Conservation (phyloP, 2,888 invertebrate genomes). For the Caradrina kadenii region DNA sequence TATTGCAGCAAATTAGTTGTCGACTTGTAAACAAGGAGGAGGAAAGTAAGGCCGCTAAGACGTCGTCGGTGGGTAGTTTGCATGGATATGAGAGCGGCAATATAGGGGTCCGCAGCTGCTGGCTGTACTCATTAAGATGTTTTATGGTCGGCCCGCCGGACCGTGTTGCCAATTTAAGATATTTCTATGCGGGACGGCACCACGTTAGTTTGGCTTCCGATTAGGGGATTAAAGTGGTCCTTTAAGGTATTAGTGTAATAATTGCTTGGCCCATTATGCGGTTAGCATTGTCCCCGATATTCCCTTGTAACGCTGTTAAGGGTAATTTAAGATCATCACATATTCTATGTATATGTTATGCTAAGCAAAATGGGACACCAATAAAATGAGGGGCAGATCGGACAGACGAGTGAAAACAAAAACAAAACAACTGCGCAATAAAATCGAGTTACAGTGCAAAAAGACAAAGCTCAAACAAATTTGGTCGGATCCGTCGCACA, state of each 20-base stretch:
- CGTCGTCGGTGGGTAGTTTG: slow-evolving; percentile 89
- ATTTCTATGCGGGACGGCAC: slow-evolving; percentile 90
- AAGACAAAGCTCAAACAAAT: slow-evolving; percentile 83
- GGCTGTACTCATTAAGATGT: slow-evolving; percentile 91
- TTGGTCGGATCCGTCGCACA: slow-evolving; percentile 79
- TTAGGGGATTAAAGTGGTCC: slow-evolving; percentile 90
- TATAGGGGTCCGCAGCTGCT: slow-evolving; percentile 90
- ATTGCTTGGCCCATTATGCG: slow-evolving; percentile 87
- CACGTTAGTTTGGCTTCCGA: slow-evolving; percentile 90
- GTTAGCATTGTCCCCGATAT: slow-evolving; percentile 79
- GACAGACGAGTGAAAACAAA: slow-evolving; percentile 63
- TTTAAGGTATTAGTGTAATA: slow-evolving; percentile 89
- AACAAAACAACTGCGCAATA: slow-evolving; percentile 73
- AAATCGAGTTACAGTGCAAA: slow-evolving; percentile 73
- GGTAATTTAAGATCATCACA: slow-evolving; percentile 67
- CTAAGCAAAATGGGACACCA: slow-evolving; percentile 27
- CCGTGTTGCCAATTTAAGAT: slow-evolving; percentile 90
- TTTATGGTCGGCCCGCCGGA: slow-evolving; percentile 90
- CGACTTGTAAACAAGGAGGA: slow-evolving; percentile 89
- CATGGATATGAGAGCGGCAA: slow-evolving; percentile 90
- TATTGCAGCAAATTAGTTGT: slow-evolving; percentile 91
- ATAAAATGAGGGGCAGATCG: slow-evolving; percentile 48
- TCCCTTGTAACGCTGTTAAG: slow-evolving; percentile 67
- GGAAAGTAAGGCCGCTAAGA: slow-evolving; percentile 89
- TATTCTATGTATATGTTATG: slow-evolving; percentile 52